A percentile compares a stretch with the other conserved stretches of the same genome.
phyloP scores from a whole-genome alignment of 2,797 vertebrate species.

The Rhinogobio ventralis region DNA sequence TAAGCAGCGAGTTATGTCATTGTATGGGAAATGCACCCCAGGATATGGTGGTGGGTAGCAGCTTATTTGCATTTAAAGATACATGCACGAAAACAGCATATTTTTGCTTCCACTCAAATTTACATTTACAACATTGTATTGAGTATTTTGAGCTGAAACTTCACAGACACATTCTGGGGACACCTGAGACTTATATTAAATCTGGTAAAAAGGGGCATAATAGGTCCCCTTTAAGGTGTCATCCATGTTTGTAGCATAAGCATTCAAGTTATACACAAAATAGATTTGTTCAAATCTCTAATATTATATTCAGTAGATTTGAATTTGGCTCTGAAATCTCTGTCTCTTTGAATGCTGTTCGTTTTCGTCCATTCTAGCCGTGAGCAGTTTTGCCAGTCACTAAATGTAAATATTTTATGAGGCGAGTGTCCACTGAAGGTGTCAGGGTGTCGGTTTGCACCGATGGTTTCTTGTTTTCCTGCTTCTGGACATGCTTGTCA shows the following conservation, averaged over 20 bases:
- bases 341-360: not conserved
- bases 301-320: not conserved
- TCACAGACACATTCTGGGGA: too few species aligned
- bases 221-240: not conserved
- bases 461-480: conserved; percentile 71
- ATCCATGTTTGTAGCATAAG: not conserved
- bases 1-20: too few species aligned
- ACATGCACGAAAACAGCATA: too few species aligned
- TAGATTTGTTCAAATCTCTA: too few species aligned
- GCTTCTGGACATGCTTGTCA: conserved; percentile 65
- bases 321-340: not conserved
- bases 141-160: too few species aligned
- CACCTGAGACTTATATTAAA: too few species aligned
- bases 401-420: conserved; percentile 78
- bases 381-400: conserved; percentile 67
- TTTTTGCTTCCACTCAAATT: too few species aligned
- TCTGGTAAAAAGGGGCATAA: too few species aligned
- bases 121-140: too few species aligned
- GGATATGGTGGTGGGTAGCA: too few species aligned
- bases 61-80: too few species aligned
- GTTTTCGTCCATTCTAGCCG: not conserved
- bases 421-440: conserved; percentile 64
- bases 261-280: not conserved
- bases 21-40: too few species aligned
- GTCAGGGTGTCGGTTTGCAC: conserved; percentile 73